Conservation (phyloP, 2,113 vertebrate genomes). For the Melanerpes formicivorus region DNA sequence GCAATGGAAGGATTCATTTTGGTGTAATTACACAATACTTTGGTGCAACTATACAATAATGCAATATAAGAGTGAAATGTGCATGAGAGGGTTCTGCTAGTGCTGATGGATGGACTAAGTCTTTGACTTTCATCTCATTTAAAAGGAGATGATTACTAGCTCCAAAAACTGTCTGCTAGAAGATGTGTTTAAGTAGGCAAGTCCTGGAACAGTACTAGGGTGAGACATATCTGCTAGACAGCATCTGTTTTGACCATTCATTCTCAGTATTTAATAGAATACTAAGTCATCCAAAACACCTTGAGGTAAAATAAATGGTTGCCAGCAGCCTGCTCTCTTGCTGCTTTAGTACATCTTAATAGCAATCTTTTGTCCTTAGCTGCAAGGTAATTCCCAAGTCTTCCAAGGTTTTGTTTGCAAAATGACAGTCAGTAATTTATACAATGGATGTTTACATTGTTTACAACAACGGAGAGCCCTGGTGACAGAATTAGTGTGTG, state of each 20-base stretch:
- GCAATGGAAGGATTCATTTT: not conserved
- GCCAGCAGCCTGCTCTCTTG: not conserved
- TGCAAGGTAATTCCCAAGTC: constrained; percentile 44
- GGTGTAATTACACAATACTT: not conserved
- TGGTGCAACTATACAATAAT: not conserved
- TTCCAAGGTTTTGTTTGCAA: constrained; percentile 40
- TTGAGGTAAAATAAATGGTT: constrained; percentile 46
- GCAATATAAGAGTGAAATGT: not conserved
- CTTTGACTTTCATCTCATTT: constrained; percentile 7
- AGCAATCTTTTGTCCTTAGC: not conserved
- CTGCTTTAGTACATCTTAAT: constrained; percentile 42
- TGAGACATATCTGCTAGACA: constrained; percentile 38
- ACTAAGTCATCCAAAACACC: not conserved
- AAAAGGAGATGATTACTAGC: not conserved
- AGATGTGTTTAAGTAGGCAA: constrained; percentile 26
- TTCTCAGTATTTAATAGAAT: constrained; percentile 49
- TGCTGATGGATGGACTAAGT: not conserved
- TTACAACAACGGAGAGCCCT: not conserved
- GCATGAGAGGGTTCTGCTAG: not conserved
- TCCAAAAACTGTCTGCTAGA: not conserved
- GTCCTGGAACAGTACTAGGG: constrained; percentile 11
- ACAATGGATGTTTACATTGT: constrained; percentile 1
- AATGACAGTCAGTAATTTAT: constrained; percentile 31
- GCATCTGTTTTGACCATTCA: constrained; percentile 17
- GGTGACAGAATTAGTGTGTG: not conserved